Evolutionary conservation across 2,113 vertebrate genomes (phyloP), one percentile per base, ranked within the genome.

Genomic region (Solenodon paradoxus): DNA sequence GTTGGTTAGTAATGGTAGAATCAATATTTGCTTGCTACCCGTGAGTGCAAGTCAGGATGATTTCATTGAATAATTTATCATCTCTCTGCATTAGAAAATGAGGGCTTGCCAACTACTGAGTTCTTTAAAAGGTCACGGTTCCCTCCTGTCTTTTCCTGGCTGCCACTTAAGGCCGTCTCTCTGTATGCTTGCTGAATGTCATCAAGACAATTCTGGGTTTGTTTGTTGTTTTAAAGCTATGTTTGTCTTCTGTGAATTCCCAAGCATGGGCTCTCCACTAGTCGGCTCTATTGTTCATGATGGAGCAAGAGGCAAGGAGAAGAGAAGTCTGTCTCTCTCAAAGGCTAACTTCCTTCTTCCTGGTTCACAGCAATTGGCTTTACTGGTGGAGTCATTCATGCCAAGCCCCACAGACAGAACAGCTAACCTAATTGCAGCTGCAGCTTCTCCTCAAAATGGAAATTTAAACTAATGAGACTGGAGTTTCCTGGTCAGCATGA

Each of bases 61-160:
- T 78, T 93, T 84, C 49, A 32, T 84, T 97, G 92, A 97, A 97
- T 97, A 97, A 97, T 97, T 97, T 84, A 97, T 96, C 72, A 93
- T 51, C 45, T 45, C 9, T 45, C 9, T 72, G 92, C 95, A 96
- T 95, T 93, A 96, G 90, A 87, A 72, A 55, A n/a, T 87, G 96
- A 96, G 96, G 66, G 45, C 64, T 77, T 96, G 93, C 95, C 95
- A 95, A 61, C 74, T 80, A 38, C 11, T 78, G 95, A 93, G 68
- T 77, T 63, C 77, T 90, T 95, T 78, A 88, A 95, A 78, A 75
- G 51, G 49, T 57, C 87, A 9, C 30, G 35, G 79, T 47, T 2
- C 28, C 35, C 93, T 74, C 82, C 49, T 66, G 3, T 74, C 66
- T 11, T 93, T 92, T 88, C 38, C 26, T 24, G 42, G 45, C 26